These are phyloP conservation scores for Tragelaphus eurycerus DNA, from an alignment of 2,797 vertebrate species.

Conservation along the genomic window DNA sequence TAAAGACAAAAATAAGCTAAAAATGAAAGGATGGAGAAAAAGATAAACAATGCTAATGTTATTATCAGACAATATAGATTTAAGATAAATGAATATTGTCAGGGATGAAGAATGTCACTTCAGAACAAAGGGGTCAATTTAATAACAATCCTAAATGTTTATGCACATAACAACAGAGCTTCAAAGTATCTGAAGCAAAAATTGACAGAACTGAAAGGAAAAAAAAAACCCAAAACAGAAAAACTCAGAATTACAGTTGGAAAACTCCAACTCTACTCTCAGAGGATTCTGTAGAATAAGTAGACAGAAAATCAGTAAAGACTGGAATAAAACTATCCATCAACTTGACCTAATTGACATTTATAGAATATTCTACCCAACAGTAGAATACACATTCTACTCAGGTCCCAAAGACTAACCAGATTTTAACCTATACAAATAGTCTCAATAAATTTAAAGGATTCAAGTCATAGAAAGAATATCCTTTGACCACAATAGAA, in stretches of 20 bases:
- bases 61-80: background rate
- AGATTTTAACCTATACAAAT: background rate
- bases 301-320: background rate
- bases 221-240: background rate
- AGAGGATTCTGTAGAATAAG: background rate
- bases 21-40: background rate
- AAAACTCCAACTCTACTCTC: background rate
- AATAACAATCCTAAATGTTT: background rate
- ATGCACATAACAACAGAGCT: background rate
- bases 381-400: background rate
- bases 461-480: background rate
- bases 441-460: background rate
- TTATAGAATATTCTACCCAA: background rate
- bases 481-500: background rate
- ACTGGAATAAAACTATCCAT: background rate
- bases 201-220: background rate
- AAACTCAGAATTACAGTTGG: background rate
- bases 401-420: background rate
- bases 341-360: background rate
- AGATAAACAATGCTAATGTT: background rate
- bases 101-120: background rate
- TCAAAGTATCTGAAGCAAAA: background rate
- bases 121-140: background rate
- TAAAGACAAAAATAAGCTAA: background rate
- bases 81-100: background rate